Evolutionary conservation across 2,888 invertebrate genomes (phyloP).

Genomic region (Lacanobia oleracea): DNA sequence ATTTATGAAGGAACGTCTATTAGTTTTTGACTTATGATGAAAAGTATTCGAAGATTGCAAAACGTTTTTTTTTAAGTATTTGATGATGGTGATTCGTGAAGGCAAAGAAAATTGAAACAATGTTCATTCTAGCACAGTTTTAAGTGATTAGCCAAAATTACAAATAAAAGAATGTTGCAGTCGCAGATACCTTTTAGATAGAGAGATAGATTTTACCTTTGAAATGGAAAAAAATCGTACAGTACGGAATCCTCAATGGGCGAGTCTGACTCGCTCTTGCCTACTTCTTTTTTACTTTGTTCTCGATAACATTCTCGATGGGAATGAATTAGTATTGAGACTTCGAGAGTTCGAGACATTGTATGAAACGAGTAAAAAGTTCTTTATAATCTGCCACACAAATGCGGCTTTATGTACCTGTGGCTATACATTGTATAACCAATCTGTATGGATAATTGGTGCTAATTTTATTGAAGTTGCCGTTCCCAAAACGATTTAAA

Average conservation of each 20-base stretch:
- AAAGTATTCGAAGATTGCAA: no score
- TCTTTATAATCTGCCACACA: constrained; percentile 24
- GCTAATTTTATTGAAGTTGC: no score
- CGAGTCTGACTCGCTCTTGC: not conserved
- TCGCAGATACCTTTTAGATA: no score
- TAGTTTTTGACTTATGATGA: no score
- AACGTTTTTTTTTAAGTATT: not conserved
- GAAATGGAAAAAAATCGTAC: not conserved
- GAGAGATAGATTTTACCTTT: not conserved
- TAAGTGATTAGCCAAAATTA: no score
- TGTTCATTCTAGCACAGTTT: no score
- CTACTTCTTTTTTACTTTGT: constrained; percentile 65
- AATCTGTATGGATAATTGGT: not conserved
- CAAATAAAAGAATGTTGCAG: no score
- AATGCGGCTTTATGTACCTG: not conserved
- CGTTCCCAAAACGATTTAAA: no score
- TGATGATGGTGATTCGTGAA: no score
- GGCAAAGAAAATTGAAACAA: no score
- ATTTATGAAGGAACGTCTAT: not conserved
- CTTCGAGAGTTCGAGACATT: constrained; percentile 58
- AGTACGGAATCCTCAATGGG: not conserved
- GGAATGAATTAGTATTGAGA: constrained; percentile 55
- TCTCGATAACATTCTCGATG: constrained; percentile 69
- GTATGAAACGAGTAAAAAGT: constrained; percentile 48
- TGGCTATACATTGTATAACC: no score